phyloP scores from a whole-genome alignment of 1,140 invertebrate genomes.

The Manduca sexta region DNA sequence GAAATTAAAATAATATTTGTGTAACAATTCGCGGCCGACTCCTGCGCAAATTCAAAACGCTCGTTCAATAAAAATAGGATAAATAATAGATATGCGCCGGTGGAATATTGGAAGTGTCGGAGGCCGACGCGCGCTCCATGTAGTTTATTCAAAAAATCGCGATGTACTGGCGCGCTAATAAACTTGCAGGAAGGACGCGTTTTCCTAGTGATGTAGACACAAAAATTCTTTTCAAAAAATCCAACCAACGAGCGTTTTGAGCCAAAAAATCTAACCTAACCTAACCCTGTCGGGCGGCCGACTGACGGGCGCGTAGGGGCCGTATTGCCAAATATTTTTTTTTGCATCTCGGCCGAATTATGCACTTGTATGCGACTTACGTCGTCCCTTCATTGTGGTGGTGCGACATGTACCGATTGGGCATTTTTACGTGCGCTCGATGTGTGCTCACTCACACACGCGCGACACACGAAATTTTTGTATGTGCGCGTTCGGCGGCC shows the following conservation, averaged over 20 bases:
- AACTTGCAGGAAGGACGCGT: slow-evolving; percentile 44
- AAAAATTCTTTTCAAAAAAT: slow-evolving; percentile 62
- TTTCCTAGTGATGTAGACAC: slow-evolving; percentile 52
- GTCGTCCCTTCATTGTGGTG: slow-evolving; percentile 70
- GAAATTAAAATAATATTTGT: slow-evolving; percentile 34
- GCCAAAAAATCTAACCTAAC: slow-evolving; percentile 73
- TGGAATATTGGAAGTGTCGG: slow-evolving; percentile 19
- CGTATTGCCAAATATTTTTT: slow-evolving; percentile 74
- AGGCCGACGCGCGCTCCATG: slow-evolving; percentile 34
- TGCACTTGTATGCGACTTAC: slow-evolving; percentile 73
- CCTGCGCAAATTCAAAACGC: slow-evolving; percentile 41
- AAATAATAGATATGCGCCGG: slow-evolving; percentile 12
- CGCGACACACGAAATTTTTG: slow-evolving; percentile 44
- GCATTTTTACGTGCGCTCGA: slow-evolving; percentile 56
- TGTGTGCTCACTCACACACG: slow-evolving; percentile 62
- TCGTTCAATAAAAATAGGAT: slow-evolving; percentile 29
- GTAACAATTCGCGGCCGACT: slow-evolving; percentile 40
- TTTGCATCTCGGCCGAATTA: slow-evolving; percentile 74
- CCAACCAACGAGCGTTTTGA: slow-evolving; percentile 64
- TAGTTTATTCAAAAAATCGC: slow-evolving; percentile 61
- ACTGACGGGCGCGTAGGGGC: slow-evolving; percentile 70
- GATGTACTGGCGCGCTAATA: slow-evolving; percentile 52
- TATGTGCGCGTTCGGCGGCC: slow-evolving; percentile 53
- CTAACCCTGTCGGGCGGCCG: slow-evolving; percentile 70
- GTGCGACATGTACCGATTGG: slow-evolving; percentile 68